Conservation (phyloP, 2,888 invertebrate genomes). For the Trichogramma dendrolimi region DNA sequence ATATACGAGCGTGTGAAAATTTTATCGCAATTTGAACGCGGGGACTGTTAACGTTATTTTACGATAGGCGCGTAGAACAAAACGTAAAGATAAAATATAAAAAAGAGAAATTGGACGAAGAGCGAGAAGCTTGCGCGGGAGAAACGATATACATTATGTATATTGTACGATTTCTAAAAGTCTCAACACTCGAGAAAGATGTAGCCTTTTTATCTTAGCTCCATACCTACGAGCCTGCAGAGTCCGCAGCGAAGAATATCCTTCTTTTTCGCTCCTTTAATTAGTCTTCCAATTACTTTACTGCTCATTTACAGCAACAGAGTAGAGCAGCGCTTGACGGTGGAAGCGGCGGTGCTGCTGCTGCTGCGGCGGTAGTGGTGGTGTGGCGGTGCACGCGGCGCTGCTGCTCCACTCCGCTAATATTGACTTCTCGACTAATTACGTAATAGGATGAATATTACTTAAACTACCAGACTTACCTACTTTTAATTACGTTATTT, state of each 20-base stretch:
- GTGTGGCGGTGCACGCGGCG: not conserved
- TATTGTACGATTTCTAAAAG: too few relatives aligned
- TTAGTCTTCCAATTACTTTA: slow-evolving; percentile 29
- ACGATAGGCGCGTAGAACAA: too few relatives aligned
- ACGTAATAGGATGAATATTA: slow-evolving; percentile 29
- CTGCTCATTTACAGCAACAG: slow-evolving; percentile 23
- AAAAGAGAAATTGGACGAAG: too few relatives aligned
- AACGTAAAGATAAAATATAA: too few relatives aligned
- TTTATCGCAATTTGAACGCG: slow-evolving; percentile 6
- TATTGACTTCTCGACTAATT: slow-evolving; percentile 31
- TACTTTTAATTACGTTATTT: slow-evolving; percentile 29
- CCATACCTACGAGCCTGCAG: not conserved
- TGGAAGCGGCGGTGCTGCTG: too few relatives aligned
- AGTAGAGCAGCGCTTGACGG: too few relatives aligned
- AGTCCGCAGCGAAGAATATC: not conserved
- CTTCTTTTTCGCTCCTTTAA: slow-evolving; percentile 22
- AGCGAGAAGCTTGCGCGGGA: too few relatives aligned
- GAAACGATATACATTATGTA: too few relatives aligned
- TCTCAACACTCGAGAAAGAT: too few relatives aligned
- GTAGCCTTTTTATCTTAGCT: slow-evolving; percentile 2
- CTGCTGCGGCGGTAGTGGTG: too few relatives aligned
- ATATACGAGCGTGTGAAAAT: not conserved
- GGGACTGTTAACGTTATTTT: not conserved
- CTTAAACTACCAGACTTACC: slow-evolving; percentile 28
- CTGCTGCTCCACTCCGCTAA: slow-evolving; percentile 22